Conservation (phyloP, 1,140 invertebrate genomes). For the Papilio machaon region DNA sequence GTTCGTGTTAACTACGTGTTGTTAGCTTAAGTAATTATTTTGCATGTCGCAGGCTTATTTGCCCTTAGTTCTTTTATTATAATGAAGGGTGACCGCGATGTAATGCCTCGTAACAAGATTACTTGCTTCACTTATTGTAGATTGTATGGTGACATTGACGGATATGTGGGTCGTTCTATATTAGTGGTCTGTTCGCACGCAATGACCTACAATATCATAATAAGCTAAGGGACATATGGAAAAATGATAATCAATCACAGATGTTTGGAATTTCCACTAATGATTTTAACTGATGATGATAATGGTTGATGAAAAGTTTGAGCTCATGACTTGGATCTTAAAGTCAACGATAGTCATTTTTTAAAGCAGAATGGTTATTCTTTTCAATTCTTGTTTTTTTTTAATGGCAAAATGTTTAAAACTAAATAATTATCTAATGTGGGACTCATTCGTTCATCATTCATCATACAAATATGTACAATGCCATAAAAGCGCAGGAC, state of each 20-base stretch:
- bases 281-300: too few relatives aligned
- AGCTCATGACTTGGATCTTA: too few relatives aligned
- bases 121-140: constrained; percentile 18
- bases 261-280: not conserved
- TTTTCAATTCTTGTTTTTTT: too few relatives aligned
- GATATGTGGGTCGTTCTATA: constrained; percentile 13
- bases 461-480: not conserved
- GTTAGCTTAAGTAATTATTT: not conserved
- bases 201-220: not conserved
- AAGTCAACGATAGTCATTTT: too few relatives aligned
- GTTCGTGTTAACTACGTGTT: too few relatives aligned
- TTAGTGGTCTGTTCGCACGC: constrained; percentile 4
- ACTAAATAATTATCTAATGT: not conserved
- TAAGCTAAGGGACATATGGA: not conserved
- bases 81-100: constrained; percentile 1
- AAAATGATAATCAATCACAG: not conserved
- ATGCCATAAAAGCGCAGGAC: not conserved
- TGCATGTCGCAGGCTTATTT: not conserved
- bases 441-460: not conserved
- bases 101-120: constrained; percentile 11
- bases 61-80: not conserved
- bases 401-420: not conserved
- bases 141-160: constrained; percentile 17
- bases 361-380: too few relatives aligned
- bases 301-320: too few relatives aligned